phyloP scores from a whole-genome alignment of 1,140 invertebrate genomes.

The Rhizoglyphus robini region DNA sequence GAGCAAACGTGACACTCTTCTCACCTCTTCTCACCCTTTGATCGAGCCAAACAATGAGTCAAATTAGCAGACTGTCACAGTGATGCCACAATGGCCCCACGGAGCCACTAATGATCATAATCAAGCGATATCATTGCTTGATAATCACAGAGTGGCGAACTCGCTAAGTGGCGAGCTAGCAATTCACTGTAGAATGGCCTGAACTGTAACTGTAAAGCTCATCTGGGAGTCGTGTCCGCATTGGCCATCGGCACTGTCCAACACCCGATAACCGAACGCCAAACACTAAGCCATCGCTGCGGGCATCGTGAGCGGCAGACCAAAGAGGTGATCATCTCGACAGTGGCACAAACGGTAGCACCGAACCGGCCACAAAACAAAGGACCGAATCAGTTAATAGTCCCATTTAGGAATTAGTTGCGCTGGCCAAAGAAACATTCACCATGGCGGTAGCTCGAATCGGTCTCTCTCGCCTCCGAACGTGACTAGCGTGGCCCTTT shows the following conservation, averaged over 20 bases:
- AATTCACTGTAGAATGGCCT: no score
- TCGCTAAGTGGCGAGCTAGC: no score
- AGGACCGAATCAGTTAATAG: neutral
- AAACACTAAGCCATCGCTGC: no score
- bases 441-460: no score
- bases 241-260: no score
- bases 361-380: neutral
- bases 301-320: no score
- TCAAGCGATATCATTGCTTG: neutral
- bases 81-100: neutral
- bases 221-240: no score
- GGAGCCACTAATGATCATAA: neutral
- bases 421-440: neutral
- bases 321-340: neutral
- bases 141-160: neutral
- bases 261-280: no score
- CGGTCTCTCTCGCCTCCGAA: neutral
- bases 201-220: no score
- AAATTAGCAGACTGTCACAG: neutral
- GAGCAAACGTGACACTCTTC: neutral
- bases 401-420: neutral
- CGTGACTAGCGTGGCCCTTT: slow-evolving; percentile 13
- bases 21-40: neutral
- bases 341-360: neutral
- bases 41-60: neutral